These are phyloP conservation scores for Labeo calbasu DNA, from an alignment of 2,797 vertebrate genomes.

Conservation along the genomic window DNA sequence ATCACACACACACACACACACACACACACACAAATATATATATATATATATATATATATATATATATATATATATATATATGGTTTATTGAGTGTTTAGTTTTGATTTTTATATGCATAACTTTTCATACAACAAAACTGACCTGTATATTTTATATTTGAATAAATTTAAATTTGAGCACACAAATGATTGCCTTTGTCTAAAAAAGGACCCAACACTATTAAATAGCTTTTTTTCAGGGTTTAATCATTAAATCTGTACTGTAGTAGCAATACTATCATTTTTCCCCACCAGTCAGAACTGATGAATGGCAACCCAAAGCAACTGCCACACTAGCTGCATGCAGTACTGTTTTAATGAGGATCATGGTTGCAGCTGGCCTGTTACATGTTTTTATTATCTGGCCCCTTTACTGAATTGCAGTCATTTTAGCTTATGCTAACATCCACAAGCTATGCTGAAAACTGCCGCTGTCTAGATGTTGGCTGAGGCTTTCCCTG, in stretches of 20 bases:
- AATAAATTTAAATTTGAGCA: not conserved
- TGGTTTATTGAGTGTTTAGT: not conserved
- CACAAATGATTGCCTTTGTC: too few species aligned
- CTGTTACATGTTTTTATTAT: slow-evolving; percentile 21
- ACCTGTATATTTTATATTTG: not conserved
- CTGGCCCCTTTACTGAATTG: not conserved
- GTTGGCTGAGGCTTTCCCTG: not conserved
- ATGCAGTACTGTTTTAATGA: slow-evolving; percentile 12
- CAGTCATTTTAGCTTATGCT: not conserved
- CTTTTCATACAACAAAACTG: not conserved
- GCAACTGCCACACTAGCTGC: not conserved
- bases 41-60: not conserved
- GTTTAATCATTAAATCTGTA: not conserved
- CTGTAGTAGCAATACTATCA: not conserved
- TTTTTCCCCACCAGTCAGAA: not conserved
- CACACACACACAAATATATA: too few species aligned
- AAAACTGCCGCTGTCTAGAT: not conserved
- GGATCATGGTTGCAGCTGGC: slow-evolving; percentile 14
- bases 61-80: not conserved
- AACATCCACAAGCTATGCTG: slow-evolving; percentile 17
- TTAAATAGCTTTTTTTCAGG: not conserved
- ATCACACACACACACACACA: too few species aligned
- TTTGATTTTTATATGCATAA: not conserved
- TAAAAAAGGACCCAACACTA: not conserved
- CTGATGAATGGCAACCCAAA: not conserved